These are phyloP conservation scores for Acheta domesticus DNA, from an alignment of 2,888 invertebrate species.

Conservation along the genomic window DNA sequence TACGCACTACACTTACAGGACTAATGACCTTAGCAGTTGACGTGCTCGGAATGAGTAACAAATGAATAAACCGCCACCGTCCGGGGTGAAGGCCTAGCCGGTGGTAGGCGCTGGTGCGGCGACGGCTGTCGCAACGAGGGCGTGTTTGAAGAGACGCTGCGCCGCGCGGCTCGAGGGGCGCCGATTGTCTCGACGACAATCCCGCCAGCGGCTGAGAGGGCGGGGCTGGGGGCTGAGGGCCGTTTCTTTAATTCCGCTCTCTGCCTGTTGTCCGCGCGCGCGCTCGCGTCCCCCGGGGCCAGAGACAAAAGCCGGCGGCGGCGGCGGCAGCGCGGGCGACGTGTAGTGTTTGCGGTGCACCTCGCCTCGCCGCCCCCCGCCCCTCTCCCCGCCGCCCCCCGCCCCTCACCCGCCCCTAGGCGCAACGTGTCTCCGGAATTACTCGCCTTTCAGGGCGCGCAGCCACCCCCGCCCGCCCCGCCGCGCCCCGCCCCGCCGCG, in stretches of 20 bases:
- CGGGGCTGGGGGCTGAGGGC: neutral
- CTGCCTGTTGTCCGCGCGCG: neutral
- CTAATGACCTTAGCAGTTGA: too few species aligned
- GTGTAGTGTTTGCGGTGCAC: neutral
- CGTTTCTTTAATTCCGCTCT: neutral
- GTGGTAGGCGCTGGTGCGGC: too few species aligned
- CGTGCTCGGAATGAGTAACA: too few species aligned
- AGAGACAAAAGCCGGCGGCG: neutral
- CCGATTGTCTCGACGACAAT: conserved; percentile 1
- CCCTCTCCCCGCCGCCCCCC: too few species aligned
- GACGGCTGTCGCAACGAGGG: too few species aligned
- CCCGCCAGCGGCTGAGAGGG: neutral
- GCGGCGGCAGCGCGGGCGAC: neutral
- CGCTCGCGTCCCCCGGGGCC: neutral
- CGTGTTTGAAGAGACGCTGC: too few species aligned
- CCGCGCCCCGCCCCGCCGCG: neutral
- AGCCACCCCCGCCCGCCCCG: neutral
- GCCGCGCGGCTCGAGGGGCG: neutral
- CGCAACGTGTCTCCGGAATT: neutral
- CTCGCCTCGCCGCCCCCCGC: neutral
- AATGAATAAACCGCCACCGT: too few species aligned
- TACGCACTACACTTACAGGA: too few species aligned
- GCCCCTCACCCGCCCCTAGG: too few species aligned
- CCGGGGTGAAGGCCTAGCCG: too few species aligned
- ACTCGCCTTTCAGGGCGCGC: too few species aligned